These are phyloP conservation scores for Chelmon rostratus DNA, from an alignment of 2,797 vertebrate genomes.

Conservation along the genomic window DNA sequence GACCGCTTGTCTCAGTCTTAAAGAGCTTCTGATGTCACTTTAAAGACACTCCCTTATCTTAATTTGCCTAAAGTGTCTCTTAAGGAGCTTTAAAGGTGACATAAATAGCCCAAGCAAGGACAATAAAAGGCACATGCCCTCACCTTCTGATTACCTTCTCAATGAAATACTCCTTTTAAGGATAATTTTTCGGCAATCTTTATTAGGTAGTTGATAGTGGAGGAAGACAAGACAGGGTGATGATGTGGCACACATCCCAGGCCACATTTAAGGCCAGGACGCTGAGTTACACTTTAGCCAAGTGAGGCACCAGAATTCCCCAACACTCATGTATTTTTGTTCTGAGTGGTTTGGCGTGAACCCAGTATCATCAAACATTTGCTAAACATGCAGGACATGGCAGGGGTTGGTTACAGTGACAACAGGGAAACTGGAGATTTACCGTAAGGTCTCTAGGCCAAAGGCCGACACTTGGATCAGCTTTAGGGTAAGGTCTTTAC, in stretches of 20 bases:
- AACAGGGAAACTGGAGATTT: constrained; percentile 14
- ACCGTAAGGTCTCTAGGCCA: background rate
- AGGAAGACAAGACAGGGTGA: background rate
- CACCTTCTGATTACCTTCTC: background rate
- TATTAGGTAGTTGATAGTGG: background rate
- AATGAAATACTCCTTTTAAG: constrained; percentile 14
- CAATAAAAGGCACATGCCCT: constrained; percentile 7
- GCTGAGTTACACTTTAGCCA: constrained; percentile 49
- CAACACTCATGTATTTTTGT: background rate
- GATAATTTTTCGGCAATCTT: background rate
- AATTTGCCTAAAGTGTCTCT: constrained; percentile 29
- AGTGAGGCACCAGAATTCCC: constrained; percentile 24
- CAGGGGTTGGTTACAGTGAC: constrained; percentile 3
- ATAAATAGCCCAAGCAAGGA: constrained; percentile 24
- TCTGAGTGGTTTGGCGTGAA: constrained; percentile 26
- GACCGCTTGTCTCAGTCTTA: background rate
- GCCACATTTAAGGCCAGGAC: background rate
- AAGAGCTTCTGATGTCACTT: constrained; percentile 26
- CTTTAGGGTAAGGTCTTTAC: background rate
- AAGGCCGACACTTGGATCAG: background rate
- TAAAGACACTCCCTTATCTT: constrained; percentile 30
- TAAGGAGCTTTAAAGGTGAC: constrained; percentile 26
- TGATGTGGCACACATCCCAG: background rate
- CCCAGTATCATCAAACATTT: constrained; percentile 50
- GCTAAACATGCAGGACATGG: constrained; percentile 25